These are phyloP conservation scores for Bursaphelenchus okinawaensis DNA, from an alignment of 2,888 invertebrate species.

Conservation along the genomic window DNA sequence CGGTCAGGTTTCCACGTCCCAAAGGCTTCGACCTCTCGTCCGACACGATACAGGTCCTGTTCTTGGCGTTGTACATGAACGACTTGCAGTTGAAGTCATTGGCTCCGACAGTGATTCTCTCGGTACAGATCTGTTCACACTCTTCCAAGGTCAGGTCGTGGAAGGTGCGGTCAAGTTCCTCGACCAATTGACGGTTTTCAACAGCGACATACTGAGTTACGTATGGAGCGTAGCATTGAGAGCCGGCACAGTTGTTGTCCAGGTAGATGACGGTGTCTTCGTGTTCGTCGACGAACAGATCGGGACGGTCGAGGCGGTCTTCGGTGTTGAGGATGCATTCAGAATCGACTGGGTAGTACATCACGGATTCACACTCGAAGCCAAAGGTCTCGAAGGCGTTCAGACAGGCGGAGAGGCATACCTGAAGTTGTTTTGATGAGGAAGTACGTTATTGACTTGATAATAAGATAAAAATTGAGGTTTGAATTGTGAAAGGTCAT, in stretches of 20 bases:
- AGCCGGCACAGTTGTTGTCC: constrained; percentile 58
- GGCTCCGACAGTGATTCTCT: constrained; percentile 46
- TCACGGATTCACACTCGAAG: constrained; percentile 57
- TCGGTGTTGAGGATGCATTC: constrained; percentile 58
- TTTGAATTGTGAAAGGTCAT: no score
- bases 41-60: constrained; percentile 49
- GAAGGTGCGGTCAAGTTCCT: constrained; percentile 49
- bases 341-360: constrained; percentile 56
- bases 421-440: no score
- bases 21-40: constrained; percentile 56
- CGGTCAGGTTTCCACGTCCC: constrained; percentile 47
- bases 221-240: constrained; percentile 57
- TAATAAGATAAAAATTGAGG: no score
- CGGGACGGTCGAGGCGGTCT: constrained; percentile 55
- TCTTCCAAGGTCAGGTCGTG: constrained; percentile 47
- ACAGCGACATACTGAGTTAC: constrained; percentile 57
- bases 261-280: constrained; percentile 57
- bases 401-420: constrained; percentile 52
- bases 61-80: constrained; percentile 56
- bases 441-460: no score
- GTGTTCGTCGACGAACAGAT: constrained; percentile 54
- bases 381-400: constrained; percentile 55
- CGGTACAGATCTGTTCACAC: constrained; percentile 54
- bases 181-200: constrained; percentile 46
- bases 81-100: constrained; percentile 58